Base-by-base conservation (phyloP, 2,113 vertebrate genomes). In the Bos indicus region DNA sequence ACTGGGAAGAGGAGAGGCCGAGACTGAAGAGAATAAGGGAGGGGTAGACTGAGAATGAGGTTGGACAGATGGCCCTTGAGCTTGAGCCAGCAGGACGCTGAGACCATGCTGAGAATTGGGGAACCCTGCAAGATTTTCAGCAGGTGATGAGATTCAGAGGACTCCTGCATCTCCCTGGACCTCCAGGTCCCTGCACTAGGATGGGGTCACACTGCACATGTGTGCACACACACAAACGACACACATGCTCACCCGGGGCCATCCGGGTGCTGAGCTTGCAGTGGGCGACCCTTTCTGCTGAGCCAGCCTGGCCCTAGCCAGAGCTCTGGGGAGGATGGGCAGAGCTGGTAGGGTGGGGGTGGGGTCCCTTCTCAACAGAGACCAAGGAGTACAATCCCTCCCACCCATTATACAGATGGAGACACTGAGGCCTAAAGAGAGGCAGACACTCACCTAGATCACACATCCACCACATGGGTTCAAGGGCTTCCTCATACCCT, bases 201-300 rank as follows among this genome's bases (percentile, higher is more conserved):
- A 13, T 28, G 85, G 28, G n/a, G 30, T 78, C 84, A 78, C 33
- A 64, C 19, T 26, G 13, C 43, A 43, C 13, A 80, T 15, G 5
- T 60, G 52, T 88, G 59, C 43, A 30, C 92, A 95, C 92, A 92
- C 92, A 67, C 88, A 59, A 4, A 62, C 9, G 51, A 83, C 96
- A 96, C 84, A 82, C 81, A 23, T 64, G 92, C 92, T 91, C 19
- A 40, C 77, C 4, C 7, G 43, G 71, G 82, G 78, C 57, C 0
- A 0, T 19, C 60, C 80, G 78, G 83, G 78, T 96, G 97, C 97
- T 98, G 98, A 97, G 93, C 40, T 96, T 92, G 96, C 95, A 94
- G 71, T 59, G 56, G 54, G 33, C 9, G 36, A 80, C 60, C n/a
- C 33, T 97, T 96, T 98, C 95, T 98, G 98, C 98, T 98, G 97